Percentiles rank a stretch among this genome's conserved stretches.
Evolutionary conservation across 2,888 invertebrate genomes (phyloP).

Genomic region (Cheilosia scutellata): DNA sequence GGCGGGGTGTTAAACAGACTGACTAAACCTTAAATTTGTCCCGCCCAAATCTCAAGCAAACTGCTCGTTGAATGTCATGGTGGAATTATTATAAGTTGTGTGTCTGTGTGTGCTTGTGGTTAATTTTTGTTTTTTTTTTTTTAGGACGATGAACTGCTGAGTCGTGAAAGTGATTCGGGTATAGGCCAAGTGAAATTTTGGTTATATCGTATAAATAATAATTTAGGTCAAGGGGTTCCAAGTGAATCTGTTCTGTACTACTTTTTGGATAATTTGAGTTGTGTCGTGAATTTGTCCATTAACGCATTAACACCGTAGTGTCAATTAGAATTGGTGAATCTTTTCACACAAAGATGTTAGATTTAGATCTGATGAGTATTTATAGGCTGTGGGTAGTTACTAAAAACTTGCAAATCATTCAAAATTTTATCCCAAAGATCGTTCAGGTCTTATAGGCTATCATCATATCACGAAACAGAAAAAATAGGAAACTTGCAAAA

Average conservation of each 20-base stretch:
- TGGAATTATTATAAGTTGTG: background rate
- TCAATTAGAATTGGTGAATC: background rate
- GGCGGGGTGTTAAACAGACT: constrained; percentile 15
- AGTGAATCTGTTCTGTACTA: constrained; percentile 31
- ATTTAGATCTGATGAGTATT: background rate
- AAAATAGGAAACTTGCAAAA: too few species aligned
- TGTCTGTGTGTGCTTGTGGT: background rate
- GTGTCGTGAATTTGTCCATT: constrained; percentile 13
- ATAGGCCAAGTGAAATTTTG: constrained; percentile 49
- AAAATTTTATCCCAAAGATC: too few species aligned
- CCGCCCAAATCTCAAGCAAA: background rate
- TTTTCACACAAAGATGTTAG: constrained; percentile 4
- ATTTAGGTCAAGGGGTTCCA: constrained; percentile 54
- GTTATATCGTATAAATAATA: constrained; percentile 23
- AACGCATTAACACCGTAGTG: background rate
- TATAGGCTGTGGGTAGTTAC: too few species aligned
- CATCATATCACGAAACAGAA: too few species aligned
- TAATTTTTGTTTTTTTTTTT: constrained; percentile 7
- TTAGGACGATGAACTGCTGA: constrained; percentile 58
- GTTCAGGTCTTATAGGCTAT: too few species aligned
- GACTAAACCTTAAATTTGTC: constrained; percentile 13
- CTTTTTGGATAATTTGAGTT: constrained; percentile 15
- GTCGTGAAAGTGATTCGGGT: constrained; percentile 55
- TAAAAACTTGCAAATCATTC: too few species aligned
- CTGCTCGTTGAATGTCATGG: constrained; percentile 19